Percentiles rank a stretch among this genome's conserved stretches.
These are phyloP conservation scores for Clarias pachynema DNA, from an alignment of 2,797 vertebrate genomes.

Conservation along the genomic window DNA sequence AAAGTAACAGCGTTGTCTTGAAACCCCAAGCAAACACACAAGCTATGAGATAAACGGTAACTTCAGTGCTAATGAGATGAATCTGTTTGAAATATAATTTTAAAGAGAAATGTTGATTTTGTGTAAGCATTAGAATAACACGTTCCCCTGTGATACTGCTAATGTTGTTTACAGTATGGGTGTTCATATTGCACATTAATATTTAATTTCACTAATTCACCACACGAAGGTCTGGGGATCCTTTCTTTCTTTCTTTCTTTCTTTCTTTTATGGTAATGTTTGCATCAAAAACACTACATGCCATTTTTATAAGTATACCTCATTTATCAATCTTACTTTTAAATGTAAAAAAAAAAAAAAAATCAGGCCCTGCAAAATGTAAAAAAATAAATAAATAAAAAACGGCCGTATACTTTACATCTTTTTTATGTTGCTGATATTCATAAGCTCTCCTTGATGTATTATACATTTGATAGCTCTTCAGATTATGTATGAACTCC, in stretches of 20 bases:
- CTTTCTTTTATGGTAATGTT: background rate
- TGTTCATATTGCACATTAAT: conserved; percentile 12
- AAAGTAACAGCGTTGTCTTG: background rate
- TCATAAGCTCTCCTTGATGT: background rate
- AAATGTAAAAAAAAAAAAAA: background rate
- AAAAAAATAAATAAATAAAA: background rate
- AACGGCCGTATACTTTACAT: background rate
- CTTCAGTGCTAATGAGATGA: background rate
- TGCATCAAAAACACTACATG: background rate
- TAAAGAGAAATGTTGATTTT: background rate
- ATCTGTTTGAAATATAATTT: background rate
- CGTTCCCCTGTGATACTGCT: background rate
- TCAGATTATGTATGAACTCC: background rate
- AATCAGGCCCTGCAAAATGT: background rate
- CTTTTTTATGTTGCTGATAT: background rate
- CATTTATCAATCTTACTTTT: background rate
- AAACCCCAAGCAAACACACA: background rate
- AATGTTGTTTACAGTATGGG: background rate
- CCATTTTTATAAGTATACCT: background rate
- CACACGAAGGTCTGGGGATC: background rate
- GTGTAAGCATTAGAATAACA: background rate
- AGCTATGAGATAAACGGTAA: background rate
- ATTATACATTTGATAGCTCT: background rate
- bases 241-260: background rate
- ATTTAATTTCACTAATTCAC: conserved; percentile 8